phyloP scores from a whole-genome alignment of 92 coral and sea anemone species.

The Meandrina meandrites region DNA sequence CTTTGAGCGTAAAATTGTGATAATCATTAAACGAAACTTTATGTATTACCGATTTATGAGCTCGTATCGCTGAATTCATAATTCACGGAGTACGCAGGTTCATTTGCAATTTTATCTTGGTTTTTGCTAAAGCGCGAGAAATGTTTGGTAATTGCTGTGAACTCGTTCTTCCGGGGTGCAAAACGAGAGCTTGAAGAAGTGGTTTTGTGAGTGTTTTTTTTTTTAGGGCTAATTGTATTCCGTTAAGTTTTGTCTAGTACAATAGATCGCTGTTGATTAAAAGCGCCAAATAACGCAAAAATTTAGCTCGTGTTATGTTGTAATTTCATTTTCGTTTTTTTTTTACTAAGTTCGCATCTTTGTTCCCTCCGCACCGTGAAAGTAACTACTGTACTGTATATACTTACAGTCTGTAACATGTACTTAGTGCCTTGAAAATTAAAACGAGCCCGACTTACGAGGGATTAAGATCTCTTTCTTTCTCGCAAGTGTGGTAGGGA shows the following conservation, averaged over 20 bases:
- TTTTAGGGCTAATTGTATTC: background rate
- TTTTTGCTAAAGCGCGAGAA: background rate
- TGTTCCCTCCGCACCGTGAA: background rate
- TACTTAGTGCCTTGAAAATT: background rate
- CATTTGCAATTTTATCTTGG: slow-evolving; percentile 1
- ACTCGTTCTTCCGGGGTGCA: background rate
- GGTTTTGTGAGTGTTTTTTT: background rate
- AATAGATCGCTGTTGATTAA: background rate
- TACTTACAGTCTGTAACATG: background rate
- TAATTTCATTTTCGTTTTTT: background rate
- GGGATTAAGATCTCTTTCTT: background rate
- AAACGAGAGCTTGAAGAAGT: background rate
- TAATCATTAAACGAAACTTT: background rate
- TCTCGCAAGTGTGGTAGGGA: background rate
- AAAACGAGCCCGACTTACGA: background rate
- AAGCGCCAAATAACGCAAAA: background rate
- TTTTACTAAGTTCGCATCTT: background rate
- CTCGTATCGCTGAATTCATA: slow-evolving; percentile 11
- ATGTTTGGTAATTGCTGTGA: background rate
- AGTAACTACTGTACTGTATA: no score
- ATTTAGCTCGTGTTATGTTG: background rate
- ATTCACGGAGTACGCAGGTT: background rate
- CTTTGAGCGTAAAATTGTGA: slow-evolving; percentile 1
- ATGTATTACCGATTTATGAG: slow-evolving; percentile 12
- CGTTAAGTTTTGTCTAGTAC: background rate